These are phyloP conservation scores for Melierax canorus DNA, from an alignment of 2,113 vertebrate species.

Conservation along the genomic window DNA sequence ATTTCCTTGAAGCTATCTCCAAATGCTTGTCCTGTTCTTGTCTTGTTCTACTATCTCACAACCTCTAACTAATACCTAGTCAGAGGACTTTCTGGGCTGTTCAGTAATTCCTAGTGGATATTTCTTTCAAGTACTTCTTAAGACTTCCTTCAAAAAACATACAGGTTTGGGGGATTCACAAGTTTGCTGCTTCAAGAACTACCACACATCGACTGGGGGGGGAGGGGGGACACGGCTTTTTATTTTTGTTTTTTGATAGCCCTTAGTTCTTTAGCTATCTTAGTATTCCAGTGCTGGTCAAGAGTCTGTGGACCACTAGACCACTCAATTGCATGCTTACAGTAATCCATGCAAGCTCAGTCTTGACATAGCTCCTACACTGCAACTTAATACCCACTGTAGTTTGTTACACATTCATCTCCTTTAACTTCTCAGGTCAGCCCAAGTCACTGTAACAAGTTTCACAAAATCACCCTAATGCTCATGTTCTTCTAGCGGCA, in stretches of 20 bases:
- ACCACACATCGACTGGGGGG: background rate
- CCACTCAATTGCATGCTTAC: fast-evolving
- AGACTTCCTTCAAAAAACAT: background rate
- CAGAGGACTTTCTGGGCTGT: background rate
- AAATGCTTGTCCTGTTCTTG: background rate
- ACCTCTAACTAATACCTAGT: background rate
- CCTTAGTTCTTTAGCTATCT: background rate
- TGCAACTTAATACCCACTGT: background rate
- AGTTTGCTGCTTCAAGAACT: background rate
- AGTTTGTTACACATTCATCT: background rate
- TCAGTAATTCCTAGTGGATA: background rate
- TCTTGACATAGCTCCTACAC: background rate
- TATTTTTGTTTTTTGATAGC: background rate
- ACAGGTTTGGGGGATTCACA: background rate
- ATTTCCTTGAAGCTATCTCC: background rate
- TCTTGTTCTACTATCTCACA: background rate
- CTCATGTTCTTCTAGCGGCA: background rate
- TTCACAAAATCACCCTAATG: background rate
- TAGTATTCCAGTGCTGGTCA: background rate
- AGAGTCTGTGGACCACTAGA: background rate
- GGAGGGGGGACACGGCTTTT: too few relatives aligned
- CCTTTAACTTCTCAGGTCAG: background rate
- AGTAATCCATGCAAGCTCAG: background rate
- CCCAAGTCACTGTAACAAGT: background rate
- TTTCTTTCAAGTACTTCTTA: background rate